phyloP scores from a whole-genome alignment of 1,140 invertebrate species.

The Coptotermes formosanus region DNA sequence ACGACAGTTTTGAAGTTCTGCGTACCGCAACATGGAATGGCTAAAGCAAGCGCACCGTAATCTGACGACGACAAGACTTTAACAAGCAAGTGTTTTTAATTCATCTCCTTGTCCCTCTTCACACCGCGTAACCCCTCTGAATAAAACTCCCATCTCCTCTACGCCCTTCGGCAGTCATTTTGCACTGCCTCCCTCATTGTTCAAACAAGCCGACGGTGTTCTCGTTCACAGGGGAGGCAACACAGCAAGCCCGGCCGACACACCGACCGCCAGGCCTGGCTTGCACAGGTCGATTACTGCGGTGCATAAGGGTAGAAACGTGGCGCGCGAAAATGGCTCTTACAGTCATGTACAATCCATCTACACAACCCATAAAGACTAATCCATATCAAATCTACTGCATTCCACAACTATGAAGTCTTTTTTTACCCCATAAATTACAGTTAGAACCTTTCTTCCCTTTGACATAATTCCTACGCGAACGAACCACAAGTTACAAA shows the following conservation, averaged over 20 bases:
- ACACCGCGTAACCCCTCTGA: neutral
- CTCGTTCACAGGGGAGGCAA: neutral
- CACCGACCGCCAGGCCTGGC: neutral
- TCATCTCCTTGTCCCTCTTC: neutral
- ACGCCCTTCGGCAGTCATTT: neutral
- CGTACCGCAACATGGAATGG: neutral
- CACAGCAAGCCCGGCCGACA: neutral
- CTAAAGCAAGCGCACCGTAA: neutral
- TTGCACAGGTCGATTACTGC: conserved; percentile 9
- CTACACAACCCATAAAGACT: neutral
- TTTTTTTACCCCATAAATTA: neutral
- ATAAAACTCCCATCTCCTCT: neutral
- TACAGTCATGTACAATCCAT: neutral
- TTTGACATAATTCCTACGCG: neutral
- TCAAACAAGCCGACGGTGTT: neutral
- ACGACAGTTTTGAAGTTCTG: neutral
- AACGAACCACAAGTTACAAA: neutral
- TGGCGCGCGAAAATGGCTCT: neutral
- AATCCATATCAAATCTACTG: neutral
- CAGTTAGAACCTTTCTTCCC: neutral
- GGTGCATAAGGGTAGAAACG: conserved; percentile 8
- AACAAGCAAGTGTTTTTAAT: conserved; percentile 9
- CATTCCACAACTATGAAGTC: neutral
- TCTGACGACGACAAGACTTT: neutral
- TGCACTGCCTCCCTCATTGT: neutral